Evolutionary conservation across 1,140 invertebrate genomes (phyloP), one percentile per base, ranked within the genome.

Genomic region (Eumeta japonica): DNA sequence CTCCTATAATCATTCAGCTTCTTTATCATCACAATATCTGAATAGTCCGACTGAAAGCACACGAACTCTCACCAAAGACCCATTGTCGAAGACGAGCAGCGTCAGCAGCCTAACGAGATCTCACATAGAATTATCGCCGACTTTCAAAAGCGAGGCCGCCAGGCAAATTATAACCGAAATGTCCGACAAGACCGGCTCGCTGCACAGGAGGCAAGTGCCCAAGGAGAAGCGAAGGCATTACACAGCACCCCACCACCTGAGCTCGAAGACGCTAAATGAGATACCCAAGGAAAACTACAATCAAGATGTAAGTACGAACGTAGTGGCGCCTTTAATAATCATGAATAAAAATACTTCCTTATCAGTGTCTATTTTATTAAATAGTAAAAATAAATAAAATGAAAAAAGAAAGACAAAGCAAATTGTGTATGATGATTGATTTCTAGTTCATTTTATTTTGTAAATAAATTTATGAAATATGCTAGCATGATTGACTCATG

Each of bases 91-190:
- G 34, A 71, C 64, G 0, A 71, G 66, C 32, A 74, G 66, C 29
- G 59, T 74, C 7, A 51, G 58, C 5, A 74, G 70, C 38, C 43
- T 74, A 37, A 71, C 62, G 9, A 49, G 63, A 37, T 73, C 65
- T 3, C 58, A 67, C 32, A 63, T 71, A 45, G 73, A 77, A 31
- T 29, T 77, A 31, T 77, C 75, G 14, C 86, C 87, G 0, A 83
- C 90, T 29, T 92, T 90, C 66, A 88, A 90, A 53, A 90, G 88
- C 58, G 88, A 89, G 61, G 87, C 89, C 2, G 89, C 89, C 0
- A 81, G 84, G 38, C 85, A 89, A 61, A 92, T 92, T 24, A 87
- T 90, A 31, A 87, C 88, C 39, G 89, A 92, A 70, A 87, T 91
- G 79, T 83, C 84, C 2, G 79, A 72, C 5, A 66, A 68, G 40